Evolutionary conservation across 2,797 vertebrate genomes (phyloP), one percentile per base, ranked within the genome.

Genomic region (Brachyrhaphis roseni): DNA sequence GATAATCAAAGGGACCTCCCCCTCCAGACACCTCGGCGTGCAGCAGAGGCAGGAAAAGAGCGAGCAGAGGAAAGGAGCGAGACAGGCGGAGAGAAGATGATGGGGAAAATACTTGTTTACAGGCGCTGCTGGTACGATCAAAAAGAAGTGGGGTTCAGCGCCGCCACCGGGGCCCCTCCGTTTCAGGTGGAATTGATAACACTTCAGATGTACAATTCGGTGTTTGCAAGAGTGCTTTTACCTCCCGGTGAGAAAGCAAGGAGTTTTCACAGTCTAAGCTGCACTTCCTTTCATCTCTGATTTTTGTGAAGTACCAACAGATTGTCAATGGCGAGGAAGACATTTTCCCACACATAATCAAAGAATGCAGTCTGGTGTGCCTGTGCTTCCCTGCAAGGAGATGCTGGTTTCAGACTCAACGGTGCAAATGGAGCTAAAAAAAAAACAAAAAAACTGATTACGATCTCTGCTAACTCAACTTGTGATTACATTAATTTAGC

Each of bases 1-100:
- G 92, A 94, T 94, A 95, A 95, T 95, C 94, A 95, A 94, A 95
- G 90, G 93, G 89, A 93, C 90, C 90, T 88, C 91, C 91, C 90
- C 92, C 92, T 91, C 89, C 88, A 93, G 87, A 93, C 90, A 90
- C 88, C 87, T 90, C 84, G 85, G 90, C 78, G 84, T 66, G 84
- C 77, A 41, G 53, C 66, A 73, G 79, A 55, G 72, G 55, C 77
- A 51, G 70, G 80, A 74, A 66, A 64, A 73, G 75, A 76, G 74
- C 53, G 68, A 64, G 66, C 64, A 78, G 79, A 81, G 86, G 78
- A 77, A 81, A 0, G 8, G 74, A 84, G 83, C 85, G 83, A 88
- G 87, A 84, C 83, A 87, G 83, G 84, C 82, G 86, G 88, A 82
- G 85, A 75, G 76, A 43, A 72, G 70, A 81, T n/a, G 78, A 85